These are phyloP conservation scores for Virgularia gustaviana DNA, from an alignment of 92 coral and sea anemone genomes.

Conservation along the genomic window DNA sequence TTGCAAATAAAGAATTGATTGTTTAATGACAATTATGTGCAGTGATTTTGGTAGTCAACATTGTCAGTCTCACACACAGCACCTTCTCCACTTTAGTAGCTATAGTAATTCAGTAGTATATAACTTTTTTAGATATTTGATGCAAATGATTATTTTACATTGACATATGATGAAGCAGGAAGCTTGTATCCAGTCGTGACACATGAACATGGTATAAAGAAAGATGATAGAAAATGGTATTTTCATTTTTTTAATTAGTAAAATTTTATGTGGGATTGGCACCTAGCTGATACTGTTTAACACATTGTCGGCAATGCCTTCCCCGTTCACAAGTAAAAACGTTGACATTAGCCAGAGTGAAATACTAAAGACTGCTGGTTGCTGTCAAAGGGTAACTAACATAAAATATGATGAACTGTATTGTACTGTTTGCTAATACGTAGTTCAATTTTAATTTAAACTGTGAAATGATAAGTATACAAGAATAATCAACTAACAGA, in stretches of 20 bases:
- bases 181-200: slow-evolving; percentile 59
- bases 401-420: too few relatives aligned
- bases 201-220: slow-evolving; percentile 67
- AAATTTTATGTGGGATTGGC: neutral
- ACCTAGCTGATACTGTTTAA: neutral
- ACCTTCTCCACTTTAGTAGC: neutral
- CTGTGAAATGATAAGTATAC: too few relatives aligned
- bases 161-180: slow-evolving; percentile 61
- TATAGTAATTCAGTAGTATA: neutral
- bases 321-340: too few relatives aligned
- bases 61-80: too few relatives aligned
- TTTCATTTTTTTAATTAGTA: neutral
- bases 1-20: too few relatives aligned
- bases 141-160: slow-evolving; percentile 71
- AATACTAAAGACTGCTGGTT: neutral
- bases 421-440: too few relatives aligned
- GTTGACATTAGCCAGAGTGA: too few relatives aligned
- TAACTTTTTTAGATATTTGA: slow-evolving; percentile 58
- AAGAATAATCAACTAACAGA: too few relatives aligned
- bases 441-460: too few relatives aligned
- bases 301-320: neutral
- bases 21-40: too few relatives aligned
- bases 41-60: too few relatives aligned
- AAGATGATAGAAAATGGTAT: slow-evolving; percentile 70
- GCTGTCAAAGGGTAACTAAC: too few relatives aligned